A percentile compares a stretch with the other conserved stretches of the same genome.
phyloP scores from a whole-genome alignment of 2,113 vertebrate genomes.

The Podocnemis expansa region DNA sequence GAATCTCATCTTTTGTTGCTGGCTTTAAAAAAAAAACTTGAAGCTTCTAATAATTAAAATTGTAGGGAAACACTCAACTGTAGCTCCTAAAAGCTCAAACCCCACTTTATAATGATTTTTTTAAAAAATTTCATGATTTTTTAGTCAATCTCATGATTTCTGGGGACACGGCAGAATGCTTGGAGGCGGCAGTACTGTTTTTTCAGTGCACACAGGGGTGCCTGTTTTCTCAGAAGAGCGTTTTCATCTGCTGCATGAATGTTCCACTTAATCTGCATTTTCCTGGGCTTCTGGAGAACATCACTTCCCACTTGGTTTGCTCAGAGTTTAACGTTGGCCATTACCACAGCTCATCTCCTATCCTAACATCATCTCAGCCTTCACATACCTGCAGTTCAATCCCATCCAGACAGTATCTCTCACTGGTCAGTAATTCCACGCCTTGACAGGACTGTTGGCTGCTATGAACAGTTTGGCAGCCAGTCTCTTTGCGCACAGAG shows the following conservation, averaged over 20 bases:
- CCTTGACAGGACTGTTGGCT: background rate
- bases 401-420: background rate
- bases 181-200: background rate
- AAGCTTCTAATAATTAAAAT: background rate
- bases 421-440: background rate
- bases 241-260: background rate
- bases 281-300: background rate
- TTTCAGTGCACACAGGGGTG: background rate
- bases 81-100: background rate
- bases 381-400: background rate
- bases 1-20: background rate
- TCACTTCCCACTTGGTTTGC: background rate
- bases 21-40: background rate
- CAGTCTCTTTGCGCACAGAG: background rate
- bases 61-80: background rate
- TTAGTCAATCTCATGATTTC: background rate
- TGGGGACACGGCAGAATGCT: background rate
- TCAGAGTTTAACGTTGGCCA: no score
- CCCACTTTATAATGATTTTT: background rate
- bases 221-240: background rate
- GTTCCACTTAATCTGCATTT: background rate
- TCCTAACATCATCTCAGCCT: background rate
- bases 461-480: constrained; percentile 1
- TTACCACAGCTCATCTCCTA: background rate
- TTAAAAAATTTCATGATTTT: background rate